Conservation (phyloP, 1,140 invertebrate genomes). For the Pogonus chalceus region DNA sequence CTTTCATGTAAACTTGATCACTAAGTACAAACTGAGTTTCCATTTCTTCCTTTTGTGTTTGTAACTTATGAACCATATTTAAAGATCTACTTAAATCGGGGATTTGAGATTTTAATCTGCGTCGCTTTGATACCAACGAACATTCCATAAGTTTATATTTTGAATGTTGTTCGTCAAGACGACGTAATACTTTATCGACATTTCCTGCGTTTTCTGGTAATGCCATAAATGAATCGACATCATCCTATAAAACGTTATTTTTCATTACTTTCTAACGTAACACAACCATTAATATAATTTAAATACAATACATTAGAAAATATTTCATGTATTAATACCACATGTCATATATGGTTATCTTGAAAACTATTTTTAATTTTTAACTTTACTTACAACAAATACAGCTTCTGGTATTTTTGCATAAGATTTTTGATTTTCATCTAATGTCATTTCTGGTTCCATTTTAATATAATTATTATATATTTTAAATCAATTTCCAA, state of each 20-base stretch:
- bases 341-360: not conserved
- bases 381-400: constrained; percentile 58
- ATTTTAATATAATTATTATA: no score
- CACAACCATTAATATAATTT: no score
- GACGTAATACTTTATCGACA: constrained; percentile 73
- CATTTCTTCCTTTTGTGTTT: constrained; percentile 68
- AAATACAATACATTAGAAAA: no score
- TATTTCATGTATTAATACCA: no score
- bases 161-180: constrained; percentile 81
- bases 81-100: constrained; percentile 87
- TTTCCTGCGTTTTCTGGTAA: constrained; percentile 66
- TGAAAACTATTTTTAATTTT: not conserved
- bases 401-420: constrained; percentile 70
- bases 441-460: constrained; percentile 22
- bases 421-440: constrained; percentile 54
- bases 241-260: constrained; percentile 56
- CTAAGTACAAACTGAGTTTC: constrained; percentile 90
- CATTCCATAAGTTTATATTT: constrained; percentile 98
- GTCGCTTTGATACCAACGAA: constrained; percentile 73
- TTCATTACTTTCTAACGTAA: not conserved
- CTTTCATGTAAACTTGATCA: constrained; percentile 90
- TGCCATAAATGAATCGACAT: constrained; percentile 90
- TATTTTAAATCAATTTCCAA: no score
- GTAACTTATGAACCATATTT: constrained; percentile 85
- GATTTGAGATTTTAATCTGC: constrained; percentile 78